A percentile compares a stretch with the other conserved stretches of the same genome.
phyloP scores from a whole-genome alignment of 2,888 invertebrate genomes.

The Cerastoderma edule region DNA sequence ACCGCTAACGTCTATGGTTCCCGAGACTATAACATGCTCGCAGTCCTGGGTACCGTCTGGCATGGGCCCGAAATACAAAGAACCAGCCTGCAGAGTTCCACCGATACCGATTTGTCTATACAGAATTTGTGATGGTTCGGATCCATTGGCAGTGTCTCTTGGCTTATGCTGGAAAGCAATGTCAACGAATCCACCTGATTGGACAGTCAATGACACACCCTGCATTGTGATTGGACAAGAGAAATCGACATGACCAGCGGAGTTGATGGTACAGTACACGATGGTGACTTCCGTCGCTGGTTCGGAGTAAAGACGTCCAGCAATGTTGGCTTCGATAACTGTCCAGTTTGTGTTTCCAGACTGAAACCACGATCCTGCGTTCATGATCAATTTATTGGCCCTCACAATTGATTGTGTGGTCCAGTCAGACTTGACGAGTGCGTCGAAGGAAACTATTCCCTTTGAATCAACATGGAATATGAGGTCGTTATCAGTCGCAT shows the following conservation, averaged over 20 bases:
- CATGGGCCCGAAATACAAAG: conserved; percentile 44
- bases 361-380: conserved; percentile 42
- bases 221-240: conserved; percentile 40
- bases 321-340: conserved; percentile 32
- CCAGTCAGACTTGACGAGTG: conserved; percentile 43
- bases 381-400: conserved; percentile 39
- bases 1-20: conserved; percentile 59
- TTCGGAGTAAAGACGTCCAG: conserved; percentile 45
- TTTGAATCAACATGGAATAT: conserved; percentile 35
- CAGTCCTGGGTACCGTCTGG: conserved; percentile 33
- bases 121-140: conserved; percentile 40
- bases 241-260: conserved; percentile 48
- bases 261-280: conserved; percentile 33
- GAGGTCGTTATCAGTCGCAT: conserved; percentile 22
- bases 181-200: conserved; percentile 47
- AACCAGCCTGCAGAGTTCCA: conserved; percentile 66
- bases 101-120: conserved; percentile 49
- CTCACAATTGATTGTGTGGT: conserved; percentile 40
- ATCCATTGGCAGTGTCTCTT: conserved; percentile 40
- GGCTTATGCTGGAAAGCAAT: conserved; percentile 57
- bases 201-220: conserved; percentile 37
- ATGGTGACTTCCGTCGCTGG: conserved; percentile 45
- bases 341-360: conserved; percentile 56
- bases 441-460: conserved; percentile 53
- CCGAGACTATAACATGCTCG: conserved; percentile 44